phyloP scores from a whole-genome alignment of 2,797 vertebrate species.

The Myiothlypis coronata region DNA sequence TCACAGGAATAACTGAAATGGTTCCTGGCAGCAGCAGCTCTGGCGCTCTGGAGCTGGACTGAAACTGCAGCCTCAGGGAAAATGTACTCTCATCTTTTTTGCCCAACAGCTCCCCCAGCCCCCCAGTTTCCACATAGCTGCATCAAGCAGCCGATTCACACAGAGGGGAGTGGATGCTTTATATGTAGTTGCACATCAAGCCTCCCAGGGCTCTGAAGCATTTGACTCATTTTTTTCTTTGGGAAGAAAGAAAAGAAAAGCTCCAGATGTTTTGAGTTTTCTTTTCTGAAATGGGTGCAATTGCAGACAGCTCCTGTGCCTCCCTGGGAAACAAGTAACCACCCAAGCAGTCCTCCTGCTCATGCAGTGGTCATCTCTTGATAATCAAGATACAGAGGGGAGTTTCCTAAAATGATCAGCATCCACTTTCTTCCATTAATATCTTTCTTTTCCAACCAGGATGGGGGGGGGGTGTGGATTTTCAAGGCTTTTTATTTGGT shows the following conservation, averaged over 20 bases:
- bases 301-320: neutral
- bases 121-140: neutral
- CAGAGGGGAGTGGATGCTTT: constrained; percentile 2
- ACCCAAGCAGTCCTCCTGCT: neutral
- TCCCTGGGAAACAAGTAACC: neutral
- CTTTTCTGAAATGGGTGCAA: neutral
- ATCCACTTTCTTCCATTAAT: neutral
- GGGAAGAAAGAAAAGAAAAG: neutral
- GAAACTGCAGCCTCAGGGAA: constrained; percentile 41
- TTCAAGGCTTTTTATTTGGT: neutral
- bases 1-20: neutral
- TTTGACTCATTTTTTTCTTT: neutral
- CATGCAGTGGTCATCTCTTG: fast-evolving
- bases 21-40: constrained; percentile 9
- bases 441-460: neutral
- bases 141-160: neutral
- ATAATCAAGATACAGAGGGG: neutral
- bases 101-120: constrained; percentile 52
- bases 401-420: neutral
- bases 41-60: constrained; percentile 19
- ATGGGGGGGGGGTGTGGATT: neutral
- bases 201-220: constrained; percentile 18
- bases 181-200: neutral
- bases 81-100: constrained; percentile 39
- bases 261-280: constrained; percentile 34